A percentile compares a stretch with the other conserved stretches of the same genome.
Conservation (phyloP, 1,140 invertebrate genomes). For the Nephila pilipes region DNA sequence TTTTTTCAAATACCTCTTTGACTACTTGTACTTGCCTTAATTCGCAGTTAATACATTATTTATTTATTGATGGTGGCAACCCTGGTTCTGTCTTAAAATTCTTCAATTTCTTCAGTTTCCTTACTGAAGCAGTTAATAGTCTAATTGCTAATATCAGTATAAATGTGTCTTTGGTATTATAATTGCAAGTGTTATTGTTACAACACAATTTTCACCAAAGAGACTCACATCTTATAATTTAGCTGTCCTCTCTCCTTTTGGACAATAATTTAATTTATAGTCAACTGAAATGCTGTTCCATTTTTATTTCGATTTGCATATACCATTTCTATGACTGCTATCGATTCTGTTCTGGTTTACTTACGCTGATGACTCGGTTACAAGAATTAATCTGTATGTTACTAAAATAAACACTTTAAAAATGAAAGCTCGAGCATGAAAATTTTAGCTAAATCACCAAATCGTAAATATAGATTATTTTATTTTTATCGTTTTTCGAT, state of each 20-base stretch:
- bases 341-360: no score
- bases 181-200: conserved; percentile 54
- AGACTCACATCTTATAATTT: conserved; percentile 30
- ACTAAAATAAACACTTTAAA: no score
- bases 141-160: conserved; percentile 50
- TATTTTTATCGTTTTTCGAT: no score
- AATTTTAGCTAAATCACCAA: no score
- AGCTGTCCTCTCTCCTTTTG: conserved; percentile 51
- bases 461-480: no score
- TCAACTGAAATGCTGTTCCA: conserved; percentile 26
- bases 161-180: conserved; percentile 61
- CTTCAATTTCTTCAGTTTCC: conserved; percentile 55
- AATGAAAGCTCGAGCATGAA: no score
- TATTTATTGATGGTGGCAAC: conserved; percentile 39
- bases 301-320: not conserved
- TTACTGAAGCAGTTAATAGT: conserved; percentile 24
- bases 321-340: not conserved
- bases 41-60: not conserved
- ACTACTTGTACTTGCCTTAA: not conserved
- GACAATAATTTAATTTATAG: conserved; percentile 24
- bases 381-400: no score
- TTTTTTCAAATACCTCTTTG: not conserved
- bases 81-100: conserved; percentile 43
- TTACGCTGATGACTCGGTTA: no score
- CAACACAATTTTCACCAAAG: conserved; percentile 26